Percentiles rank a stretch among this genome's conserved stretches.
phyloP scores from a whole-genome alignment of 2,113 vertebrate genomes.

The Numida meleagris region DNA sequence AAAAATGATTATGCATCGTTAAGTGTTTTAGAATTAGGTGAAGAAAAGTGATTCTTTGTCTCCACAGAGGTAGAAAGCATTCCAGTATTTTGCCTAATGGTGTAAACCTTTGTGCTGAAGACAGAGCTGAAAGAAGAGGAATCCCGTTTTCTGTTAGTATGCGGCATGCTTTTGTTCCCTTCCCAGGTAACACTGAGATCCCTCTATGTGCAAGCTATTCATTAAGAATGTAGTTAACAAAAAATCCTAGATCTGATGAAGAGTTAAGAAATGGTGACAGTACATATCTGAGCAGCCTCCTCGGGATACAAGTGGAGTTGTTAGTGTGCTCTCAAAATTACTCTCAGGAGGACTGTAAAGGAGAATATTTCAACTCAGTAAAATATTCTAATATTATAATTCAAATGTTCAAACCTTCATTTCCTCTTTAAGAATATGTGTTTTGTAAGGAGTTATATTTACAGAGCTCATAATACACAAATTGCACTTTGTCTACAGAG shows the following conservation, averaged over 20 bases:
- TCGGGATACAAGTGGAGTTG: background rate
- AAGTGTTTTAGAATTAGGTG: background rate
- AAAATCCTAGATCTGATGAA: background rate
- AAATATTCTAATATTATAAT: background rate
- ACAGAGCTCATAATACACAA: background rate
- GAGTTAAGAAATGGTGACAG: background rate
- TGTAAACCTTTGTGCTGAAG: background rate
- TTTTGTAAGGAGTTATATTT: background rate
- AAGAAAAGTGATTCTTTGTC: background rate
- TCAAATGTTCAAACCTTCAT: background rate
- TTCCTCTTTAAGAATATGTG: background rate
- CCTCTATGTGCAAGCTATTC: background rate
- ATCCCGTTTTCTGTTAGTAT: slow-evolving; percentile 90
- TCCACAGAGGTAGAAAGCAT: slow-evolving; percentile 56
- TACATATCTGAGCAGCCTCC: background rate
- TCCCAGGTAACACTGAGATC: slow-evolving; percentile 82
- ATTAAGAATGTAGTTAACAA: background rate
- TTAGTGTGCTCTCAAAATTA: background rate
- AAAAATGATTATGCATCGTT: background rate
- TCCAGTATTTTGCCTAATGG: background rate
- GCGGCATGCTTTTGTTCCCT: slow-evolving; percentile 94
- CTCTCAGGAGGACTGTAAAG: background rate
- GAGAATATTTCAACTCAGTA: background rate
- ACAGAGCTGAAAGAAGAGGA: slow-evolving; percentile 69
- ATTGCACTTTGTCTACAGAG: background rate